Evolutionary conservation across 2,113 vertebrate species (phyloP), one percentile per base, ranked within the genome.

Genomic region (Dasyurus viverrinus): DNA sequence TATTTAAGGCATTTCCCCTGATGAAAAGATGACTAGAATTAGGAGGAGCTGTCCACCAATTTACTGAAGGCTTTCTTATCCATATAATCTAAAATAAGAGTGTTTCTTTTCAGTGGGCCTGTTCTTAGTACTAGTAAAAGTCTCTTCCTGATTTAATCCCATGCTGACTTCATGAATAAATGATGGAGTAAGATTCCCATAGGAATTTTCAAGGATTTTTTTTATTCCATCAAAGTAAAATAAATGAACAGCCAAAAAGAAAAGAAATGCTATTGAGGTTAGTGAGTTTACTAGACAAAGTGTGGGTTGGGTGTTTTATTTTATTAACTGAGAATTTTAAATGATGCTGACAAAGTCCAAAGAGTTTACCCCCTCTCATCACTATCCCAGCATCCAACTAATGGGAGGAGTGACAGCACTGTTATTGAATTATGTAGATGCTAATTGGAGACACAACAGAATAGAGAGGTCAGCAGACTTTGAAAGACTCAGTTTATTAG

Each of bases 1-100:
- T 97, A 94, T 92, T 93, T 96, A 95, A 92, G 93, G 93, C 92
- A 97, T 95, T 97, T 98, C 93, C 96, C 92, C 96, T 96, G 95
- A 91, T 94, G 91, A 95, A 54, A 55, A 91, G 96, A 92, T 97
- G 93, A 98, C 91, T 93, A 90, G 93, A 97, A 97, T 97, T 97
- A 98, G 95, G 97, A 97, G 98, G 98, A 97, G 95, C 95, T 97
- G 46, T 96, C 94, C 97, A 97, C 95, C 89, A 96, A 76, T 10
- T 95, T 93, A 96, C 94, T 95, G 93, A 22, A 76, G 96, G 91
- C 92, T 97, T 97, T 98, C 96, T 96, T 97, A 97, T 95, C 96
- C 98, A 93, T 92, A 25, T 98, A 96, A 97, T 97, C 97, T 98
- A 97, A 98, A 97, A 96, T 91, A 98, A 98, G 95, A 98, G 98